Base-by-base conservation (phyloP, 23 tunicate genomes). In the Aplidium turbinatum region DNA sequence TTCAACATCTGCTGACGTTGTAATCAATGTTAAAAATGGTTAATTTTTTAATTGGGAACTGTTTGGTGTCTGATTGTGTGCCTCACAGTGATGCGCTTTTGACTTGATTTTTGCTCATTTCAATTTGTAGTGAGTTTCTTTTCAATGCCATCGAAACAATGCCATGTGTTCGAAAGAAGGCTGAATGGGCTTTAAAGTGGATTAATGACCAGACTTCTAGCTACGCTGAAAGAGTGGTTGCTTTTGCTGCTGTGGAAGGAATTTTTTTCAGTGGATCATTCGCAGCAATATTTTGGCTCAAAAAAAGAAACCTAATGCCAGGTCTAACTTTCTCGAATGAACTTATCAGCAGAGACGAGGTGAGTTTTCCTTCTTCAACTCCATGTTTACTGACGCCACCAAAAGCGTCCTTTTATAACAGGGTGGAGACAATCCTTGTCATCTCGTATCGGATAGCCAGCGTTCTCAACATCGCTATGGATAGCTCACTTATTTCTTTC, bases 271-370 rank as follows among this genome's bases (percentile, higher is more conserved):
- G 89, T 46, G 96, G 96, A 0, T 83, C 90, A n/a, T 89, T 89
- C 70, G 96, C 96, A 55, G 96, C 96, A 58, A 83, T 89, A 42
- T 89, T 89, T 77, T 89, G 96, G 96, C 56, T 89, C 75, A 89
- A 89, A 48, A 89, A 89, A 47, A 60, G 96, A 36, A 90, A 90
- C 20, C 74, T 89, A 0, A 89, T 89, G 96, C 96, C 96, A 4
- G 96, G 96, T 35, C 47, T 89, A 4, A 89, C 96, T 5, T 89
- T 89, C 39, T 82, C 89, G 21, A 89, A 89, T 77, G 96, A 89
- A 70, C 90, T 89, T 20, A 89, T 89, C 35, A 82, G 89, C 42
- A 70, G 96, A 45, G 96, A 89, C 70, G 96, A 89, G 93, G 93
- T 84, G 6, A 1, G n/a, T n/a, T n/a, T n/a, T 33, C 57, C 48